Evolutionary conservation across 2,797 vertebrate genomes (phyloP), one percentile per base, ranked within the genome.

Genomic region (Paedocypris micromegethes): DNA sequence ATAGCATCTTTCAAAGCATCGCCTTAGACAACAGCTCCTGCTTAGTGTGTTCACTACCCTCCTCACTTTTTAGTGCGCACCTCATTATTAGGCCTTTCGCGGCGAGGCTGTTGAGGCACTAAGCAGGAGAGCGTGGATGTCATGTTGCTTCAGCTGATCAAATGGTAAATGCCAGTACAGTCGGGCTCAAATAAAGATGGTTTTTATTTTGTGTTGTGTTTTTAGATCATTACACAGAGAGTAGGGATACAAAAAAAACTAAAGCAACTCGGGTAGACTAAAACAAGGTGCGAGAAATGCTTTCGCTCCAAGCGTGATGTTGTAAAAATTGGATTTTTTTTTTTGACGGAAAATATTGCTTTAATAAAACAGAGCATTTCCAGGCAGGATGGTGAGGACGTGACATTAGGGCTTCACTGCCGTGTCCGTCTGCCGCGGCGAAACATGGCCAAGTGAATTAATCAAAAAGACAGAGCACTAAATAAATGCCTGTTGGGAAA

Each of bases 311-410:
- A 56, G 76, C 61, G 64, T 76, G 67, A 48, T 39, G 72, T 77
- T 78, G 73, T 79, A 77, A 82, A 83, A 78, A 43, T 46, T 68
- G 66, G 71, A 75, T 76, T 61, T 81, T 81, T 78, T 74, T 77
- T 81, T 79, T 23, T 23, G 23, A 71, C 65, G 67, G 58, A 62
- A 73, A 79, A 73, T 78, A 80, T 77, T 79, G 76, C 61, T 23
- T 54, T 62, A 53, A 81, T 81, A 77, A 79, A 77, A 66, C 57
- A 64, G 54, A 39, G 46, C 53, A 60, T 72, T 77, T 77, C 58
- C 58, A 53, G 61, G 63, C 73, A 59, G 62, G 43, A 68, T 75
- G 71, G 51, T 56, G 23, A 66, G 74, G 74, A 77, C 69, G 67
- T 42, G 44, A 51, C 72, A 70, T 51, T 61, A 64, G 70, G 70